Base-by-base conservation (phyloP, 2,113 vertebrate species). In the Pangasianodon hypophthalmus region DNA sequence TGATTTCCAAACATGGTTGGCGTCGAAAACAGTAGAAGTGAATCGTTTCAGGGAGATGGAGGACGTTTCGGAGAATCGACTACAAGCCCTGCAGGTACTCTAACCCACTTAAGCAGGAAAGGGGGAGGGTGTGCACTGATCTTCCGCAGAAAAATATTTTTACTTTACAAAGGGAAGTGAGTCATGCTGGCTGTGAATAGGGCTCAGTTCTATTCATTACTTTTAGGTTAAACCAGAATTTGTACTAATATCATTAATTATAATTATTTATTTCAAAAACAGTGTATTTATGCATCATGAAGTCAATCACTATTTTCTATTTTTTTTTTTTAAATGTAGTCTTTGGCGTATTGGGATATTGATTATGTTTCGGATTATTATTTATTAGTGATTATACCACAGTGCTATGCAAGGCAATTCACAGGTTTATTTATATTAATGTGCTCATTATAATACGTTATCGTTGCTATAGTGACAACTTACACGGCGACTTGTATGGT, bases 1-100 rank as follows among this genome's bases (percentile, higher is more conserved):
- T 2, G 94, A 94, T 91, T 98, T 99, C 94, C 96, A 96, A 86
- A 93, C 87, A 1, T 99, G 98, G 98, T 95, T 99, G 92, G 93
- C 94, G 37, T 92, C 91, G 0, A 95, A 96, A 91, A 96, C 94
- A 29, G 96, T 97, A 91, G 97, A 96, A 92, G 93, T 98, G 24
- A 96, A 95, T 9, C 29, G 92, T 88, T 97, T 96, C 91, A 82
- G 94, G 92, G 94, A 95, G 85, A 88, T 29, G 69, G 92, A 94
- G 18, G 93, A 94, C 67, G 85, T 92, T 0, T 69, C 92, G 0
- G 94, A 96, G 90, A 91, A 94, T 81, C 96, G 95, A 48, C 95
- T 98, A 71, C 95, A 93, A 37, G 85, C 92, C 0, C 90, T 98
- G 88, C 95, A 97, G 96, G 98, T 99, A 95, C 88, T 48, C 88